Percentiles rank a stretch among this genome's conserved stretches.
Conservation (phyloP, 2,888 invertebrate species). For the Rhingia rostrata region DNA sequence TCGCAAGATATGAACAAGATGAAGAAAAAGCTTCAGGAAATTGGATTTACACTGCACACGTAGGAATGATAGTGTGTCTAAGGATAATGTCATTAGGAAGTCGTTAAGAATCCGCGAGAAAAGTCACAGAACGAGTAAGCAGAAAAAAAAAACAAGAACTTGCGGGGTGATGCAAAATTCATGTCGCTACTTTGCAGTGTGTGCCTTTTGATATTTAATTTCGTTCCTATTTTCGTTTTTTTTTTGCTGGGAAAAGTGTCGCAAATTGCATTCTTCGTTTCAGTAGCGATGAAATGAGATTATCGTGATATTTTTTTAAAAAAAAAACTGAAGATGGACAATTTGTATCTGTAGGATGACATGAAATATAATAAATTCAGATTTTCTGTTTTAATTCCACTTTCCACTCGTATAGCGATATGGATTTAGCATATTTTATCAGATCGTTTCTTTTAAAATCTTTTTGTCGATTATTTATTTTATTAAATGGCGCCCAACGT, state of each 20-base stretch:
- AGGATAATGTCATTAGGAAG: slow-evolving; percentile 55
- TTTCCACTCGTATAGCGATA: not conserved
- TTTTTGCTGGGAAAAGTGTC: slow-evolving; percentile 14
- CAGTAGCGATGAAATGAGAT: slow-evolving; percentile 60
- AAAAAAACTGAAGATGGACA: not conserved
- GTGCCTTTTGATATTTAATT: slow-evolving; percentile 52
- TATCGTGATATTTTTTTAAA: slow-evolving; percentile 23
- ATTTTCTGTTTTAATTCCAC: not conserved
- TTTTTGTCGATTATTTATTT: no score
- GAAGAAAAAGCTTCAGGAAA: slow-evolving; percentile 41
- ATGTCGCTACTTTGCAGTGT: slow-evolving; percentile 50
- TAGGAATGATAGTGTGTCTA: slow-evolving; percentile 42
- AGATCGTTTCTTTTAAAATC: no score
- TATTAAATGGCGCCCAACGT: not conserved
- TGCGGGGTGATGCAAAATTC: slow-evolving; percentile 61
- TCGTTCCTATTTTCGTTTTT: not conserved
- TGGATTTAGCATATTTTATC: no score
- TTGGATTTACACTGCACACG: slow-evolving; percentile 68
- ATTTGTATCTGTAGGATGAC: slow-evolving; percentile 17
- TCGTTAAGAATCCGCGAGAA: slow-evolving; percentile 68
- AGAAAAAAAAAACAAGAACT: slow-evolving; percentile 8
- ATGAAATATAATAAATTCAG: slow-evolving; percentile 30
- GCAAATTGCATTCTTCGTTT: slow-evolving; percentile 61
- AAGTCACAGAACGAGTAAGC: slow-evolving; percentile 44
- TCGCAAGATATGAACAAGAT: slow-evolving; percentile 8